Evolutionary conservation across 2,113 vertebrate genomes (phyloP).

Genomic region (Cynoglossus semilaevis): DNA sequence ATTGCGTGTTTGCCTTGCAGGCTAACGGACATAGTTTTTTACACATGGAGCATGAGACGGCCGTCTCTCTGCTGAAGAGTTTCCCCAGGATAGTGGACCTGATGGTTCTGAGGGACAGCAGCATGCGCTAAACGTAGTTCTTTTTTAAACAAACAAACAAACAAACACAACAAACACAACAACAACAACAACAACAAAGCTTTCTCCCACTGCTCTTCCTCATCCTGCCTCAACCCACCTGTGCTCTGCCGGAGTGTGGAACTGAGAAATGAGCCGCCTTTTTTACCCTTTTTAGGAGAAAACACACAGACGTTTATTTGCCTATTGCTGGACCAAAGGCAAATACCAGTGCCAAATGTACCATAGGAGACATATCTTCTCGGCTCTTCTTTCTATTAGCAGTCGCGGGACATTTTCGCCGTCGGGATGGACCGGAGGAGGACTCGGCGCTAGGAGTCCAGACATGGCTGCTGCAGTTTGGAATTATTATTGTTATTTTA

Average conservation of each 20-base stretch:
- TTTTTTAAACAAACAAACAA: conserved; percentile 74
- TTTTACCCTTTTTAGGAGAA: conserved; percentile 52
- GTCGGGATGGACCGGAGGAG: conserved; percentile 35
- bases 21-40: conserved; percentile 99
- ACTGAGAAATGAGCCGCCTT: conserved; percentile 55
- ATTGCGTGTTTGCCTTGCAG: conserved; percentile 84
- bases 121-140: conserved; percentile 80
- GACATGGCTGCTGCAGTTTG: conserved; percentile 66
- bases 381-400: conserved; percentile 48
- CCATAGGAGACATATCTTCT: conserved; percentile 85
- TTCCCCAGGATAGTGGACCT: conserved; percentile 99
- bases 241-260: conserved; percentile 57
- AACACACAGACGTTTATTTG: conserved; percentile 84
- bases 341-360: conserved; percentile 98
- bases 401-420: conserved; percentile 47
- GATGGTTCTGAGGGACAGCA: conserved; percentile 98
- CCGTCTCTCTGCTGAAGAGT: conserved; percentile 98
- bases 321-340: conserved; percentile 99
- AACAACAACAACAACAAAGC: conserved; percentile 45
- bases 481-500: conserved; percentile 21
- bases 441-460: conserved; percentile 39
- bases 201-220: conserved; percentile 60
- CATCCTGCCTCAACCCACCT: conserved; percentile 47
- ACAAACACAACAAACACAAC: conserved; percentile 51
- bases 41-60: conserved; percentile 98